Percentiles rank a stretch among this genome's conserved stretches.
Conservation (phyloP, 2,797 vertebrate species). For the Cacajao melanocephalus region DNA sequence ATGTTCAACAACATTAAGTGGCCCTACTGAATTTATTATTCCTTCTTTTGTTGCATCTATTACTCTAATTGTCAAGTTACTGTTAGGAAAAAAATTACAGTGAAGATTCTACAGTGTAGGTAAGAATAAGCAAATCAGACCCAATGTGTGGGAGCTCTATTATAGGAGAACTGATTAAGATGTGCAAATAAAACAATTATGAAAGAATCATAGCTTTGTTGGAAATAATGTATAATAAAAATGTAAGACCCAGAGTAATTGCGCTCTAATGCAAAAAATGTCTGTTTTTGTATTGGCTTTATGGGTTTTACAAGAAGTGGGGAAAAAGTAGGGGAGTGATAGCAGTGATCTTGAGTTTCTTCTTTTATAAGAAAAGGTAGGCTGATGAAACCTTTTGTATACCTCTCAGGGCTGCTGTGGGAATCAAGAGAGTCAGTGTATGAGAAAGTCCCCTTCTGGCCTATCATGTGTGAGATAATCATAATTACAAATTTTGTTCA, state of each 20-base stretch:
- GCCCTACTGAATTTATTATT: not conserved
- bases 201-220: not conserved
- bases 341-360: not conserved
- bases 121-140: not conserved
- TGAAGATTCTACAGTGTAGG: not conserved
- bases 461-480: not conserved
- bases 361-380: not conserved
- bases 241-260: not conserved
- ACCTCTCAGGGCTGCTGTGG: not conserved
- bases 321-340: not conserved
- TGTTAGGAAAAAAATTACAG: not conserved
- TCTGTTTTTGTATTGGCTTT: not conserved
- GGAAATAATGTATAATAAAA: not conserved
- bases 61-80: not conserved
- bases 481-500: not conserved
- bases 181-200: not conserved
- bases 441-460: not conserved
- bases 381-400: not conserved
- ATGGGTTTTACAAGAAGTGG: not conserved
- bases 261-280: not conserved
- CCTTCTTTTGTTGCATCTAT: not conserved
- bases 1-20: not conserved
- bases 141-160: not conserved
- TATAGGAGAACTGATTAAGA: not conserved
- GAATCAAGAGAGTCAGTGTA: not conserved